Percentiles rank a stretch among this genome's conserved stretches.
phyloP scores from a whole-genome alignment of 2,113 vertebrate species.

The Percina caprodes region DNA sequence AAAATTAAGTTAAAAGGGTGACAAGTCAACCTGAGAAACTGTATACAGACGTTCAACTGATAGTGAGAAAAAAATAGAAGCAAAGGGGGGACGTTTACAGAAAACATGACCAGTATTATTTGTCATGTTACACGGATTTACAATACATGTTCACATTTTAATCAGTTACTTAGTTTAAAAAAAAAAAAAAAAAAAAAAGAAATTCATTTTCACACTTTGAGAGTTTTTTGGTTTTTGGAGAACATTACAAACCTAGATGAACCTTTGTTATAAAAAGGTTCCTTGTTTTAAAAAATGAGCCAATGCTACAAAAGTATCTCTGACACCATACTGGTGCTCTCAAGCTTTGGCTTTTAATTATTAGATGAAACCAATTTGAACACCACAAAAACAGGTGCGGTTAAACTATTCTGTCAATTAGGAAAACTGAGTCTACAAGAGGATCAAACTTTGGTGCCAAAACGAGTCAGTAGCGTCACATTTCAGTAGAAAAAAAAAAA shows the following conservation, averaged over 20 bases:
- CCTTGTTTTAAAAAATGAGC: conserved; percentile 43
- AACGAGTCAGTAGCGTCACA: conserved; percentile 56
- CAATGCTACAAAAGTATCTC: conserved; percentile 55
- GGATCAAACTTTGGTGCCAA: conserved; percentile 65
- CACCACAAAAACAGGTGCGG: conserved; percentile 45
- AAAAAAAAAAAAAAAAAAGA: no score
- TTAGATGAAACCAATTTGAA: conserved; percentile 63
- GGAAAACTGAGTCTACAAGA: conserved; percentile 41
- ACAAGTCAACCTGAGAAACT: conserved; percentile 79
- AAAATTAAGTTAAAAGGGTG: conserved; percentile 73
- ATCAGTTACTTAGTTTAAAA: conserved; percentile 45
- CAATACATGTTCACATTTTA: conserved; percentile 56
- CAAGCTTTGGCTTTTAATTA: conserved; percentile 59
- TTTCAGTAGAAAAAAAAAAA: conserved; percentile 57
- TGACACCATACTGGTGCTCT: conserved; percentile 38
- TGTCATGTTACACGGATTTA: conserved; percentile 56
- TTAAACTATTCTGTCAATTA: conserved; percentile 39
- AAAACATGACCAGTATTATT: conserved; percentile 53
- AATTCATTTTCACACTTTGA: conserved; percentile 51
- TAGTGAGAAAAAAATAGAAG: conserved; percentile 44
- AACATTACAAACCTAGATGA: conserved; percentile 53
- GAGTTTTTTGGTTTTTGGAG: conserved; percentile 53
- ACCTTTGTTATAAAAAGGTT: conserved; percentile 60
- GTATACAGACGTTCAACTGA: conserved; percentile 67
- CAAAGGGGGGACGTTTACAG: conserved; percentile 56